Percentiles rank a stretch among this genome's conserved stretches.
Evolutionary conservation across 2,888 invertebrate species (phyloP).

Genomic region (Amblyteles armatorius): DNA sequence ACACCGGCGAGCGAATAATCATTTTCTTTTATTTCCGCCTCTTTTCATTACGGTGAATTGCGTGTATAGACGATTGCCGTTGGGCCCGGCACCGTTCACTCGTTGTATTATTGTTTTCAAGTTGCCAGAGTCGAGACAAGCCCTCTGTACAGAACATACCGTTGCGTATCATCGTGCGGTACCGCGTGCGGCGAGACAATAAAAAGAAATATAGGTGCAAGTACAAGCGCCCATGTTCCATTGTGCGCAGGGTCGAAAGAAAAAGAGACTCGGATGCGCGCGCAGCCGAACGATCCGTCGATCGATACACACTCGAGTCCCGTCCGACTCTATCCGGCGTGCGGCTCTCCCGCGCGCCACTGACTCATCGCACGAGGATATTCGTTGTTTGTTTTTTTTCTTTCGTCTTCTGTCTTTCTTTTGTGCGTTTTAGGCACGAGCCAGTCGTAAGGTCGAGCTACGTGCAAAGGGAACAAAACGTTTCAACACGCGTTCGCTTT

Average conservation of each 20-base stretch:
- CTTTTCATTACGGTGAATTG: slow-evolving; percentile 57
- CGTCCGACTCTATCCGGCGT: slow-evolving; percentile 26
- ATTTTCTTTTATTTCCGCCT: slow-evolving; percentile 13
- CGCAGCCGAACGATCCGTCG: slow-evolving; percentile 9
- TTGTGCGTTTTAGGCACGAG: slow-evolving; percentile 60
- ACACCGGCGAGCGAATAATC: slow-evolving; percentile 2
- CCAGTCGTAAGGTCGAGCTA: slow-evolving; percentile 47
- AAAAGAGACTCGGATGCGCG: slow-evolving; percentile 22
- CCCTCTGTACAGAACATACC: slow-evolving; percentile 7
- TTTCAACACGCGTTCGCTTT: slow-evolving; percentile 25
- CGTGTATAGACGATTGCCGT: slow-evolving; percentile 61
- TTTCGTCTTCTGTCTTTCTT: slow-evolving; percentile 10
- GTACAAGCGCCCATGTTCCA: slow-evolving; percentile 9
- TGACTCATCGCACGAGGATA: slow-evolving; percentile 70
- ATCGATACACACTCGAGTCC: slow-evolving; percentile 15
- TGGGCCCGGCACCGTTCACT: slow-evolving; percentile 72
- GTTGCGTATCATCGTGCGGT: neutral
- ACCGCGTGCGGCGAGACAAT: slow-evolving; percentile 7
- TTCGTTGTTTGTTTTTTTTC: slow-evolving; percentile 9
- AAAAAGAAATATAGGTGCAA: neutral
- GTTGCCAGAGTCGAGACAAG: slow-evolving; percentile 62
- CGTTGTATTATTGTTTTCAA: slow-evolving; percentile 70
- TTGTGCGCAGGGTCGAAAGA: slow-evolving; percentile 19
- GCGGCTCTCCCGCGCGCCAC: slow-evolving; percentile 39
- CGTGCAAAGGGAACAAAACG: slow-evolving; percentile 56